Evolutionary conservation across 1,140 invertebrate species (phyloP), one percentile per base, ranked within the genome.

Genomic region (Homalodisca vitripennis): DNA sequence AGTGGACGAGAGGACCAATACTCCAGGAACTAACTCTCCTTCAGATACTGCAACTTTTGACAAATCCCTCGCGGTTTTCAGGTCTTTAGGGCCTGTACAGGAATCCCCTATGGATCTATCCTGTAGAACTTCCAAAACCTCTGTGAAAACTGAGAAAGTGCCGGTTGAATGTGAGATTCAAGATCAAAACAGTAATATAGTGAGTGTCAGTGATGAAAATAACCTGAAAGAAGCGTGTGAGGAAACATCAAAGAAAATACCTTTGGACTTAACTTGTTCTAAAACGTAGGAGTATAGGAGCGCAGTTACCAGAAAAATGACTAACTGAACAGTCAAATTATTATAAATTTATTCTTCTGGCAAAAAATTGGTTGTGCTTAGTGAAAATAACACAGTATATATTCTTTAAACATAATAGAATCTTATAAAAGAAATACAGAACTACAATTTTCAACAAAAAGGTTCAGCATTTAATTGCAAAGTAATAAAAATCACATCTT

Each of bases 61-160:
- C 70, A 79, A 80, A 70, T 78, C 76, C 53, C 24, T 80, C 1
- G 78, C 79, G 20, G 79, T 78, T 34, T 63, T 81, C 27, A 75
- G 78, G 41, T 79, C 79, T 0, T 67, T 82, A 24, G 80, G 80
- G 14, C 80, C 80, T 0, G 80, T 80, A 31, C 80, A 82, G 68
- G 41, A 73, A n/a, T 30, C 46, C 3, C 70, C 70, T 20, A 71
- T 71, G 70, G 70, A 71, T 22, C 47, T 71, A 17, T 69, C 68
- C 1, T 64, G 46, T 31, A 63, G 68, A 64, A 57, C 12, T 30
- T 17, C 29, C 30, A 41, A 48, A 26, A 48, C 27, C 1, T 17
- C 13, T 32, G 30, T 32, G 20, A 55, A 31, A 17, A 68, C 1
- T 3, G 64, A 66, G 20, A 30, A 32, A 32, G 30, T 34, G 26